Percentiles rank a stretch among this genome's conserved stretches.
Evolutionary conservation across 2,113 vertebrate genomes (phyloP).

Genomic region (Mustelus asterias): DNA sequence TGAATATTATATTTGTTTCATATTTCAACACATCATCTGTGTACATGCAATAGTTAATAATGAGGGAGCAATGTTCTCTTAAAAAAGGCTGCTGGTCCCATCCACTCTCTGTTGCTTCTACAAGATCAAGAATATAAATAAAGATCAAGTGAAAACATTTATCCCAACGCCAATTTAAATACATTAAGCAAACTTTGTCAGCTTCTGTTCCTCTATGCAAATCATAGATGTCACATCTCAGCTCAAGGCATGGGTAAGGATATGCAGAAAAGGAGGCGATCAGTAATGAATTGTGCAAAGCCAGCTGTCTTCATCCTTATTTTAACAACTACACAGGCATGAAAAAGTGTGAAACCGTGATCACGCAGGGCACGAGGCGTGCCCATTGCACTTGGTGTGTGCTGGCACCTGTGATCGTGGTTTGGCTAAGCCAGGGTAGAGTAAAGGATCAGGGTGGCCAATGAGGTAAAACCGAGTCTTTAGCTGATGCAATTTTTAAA

Average conservation of each 20-base stretch:
- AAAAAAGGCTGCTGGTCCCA: background rate
- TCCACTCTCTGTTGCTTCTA: background rate
- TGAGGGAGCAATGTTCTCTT: background rate
- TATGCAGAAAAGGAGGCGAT: background rate
- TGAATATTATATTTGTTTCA: background rate
- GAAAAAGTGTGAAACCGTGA: background rate
- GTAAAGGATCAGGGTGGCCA: no score
- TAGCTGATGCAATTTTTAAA: no score
- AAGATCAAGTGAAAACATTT: background rate
- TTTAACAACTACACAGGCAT: background rate
- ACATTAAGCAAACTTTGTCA: background rate
- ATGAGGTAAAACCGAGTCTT: no score
- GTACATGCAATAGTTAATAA: background rate
- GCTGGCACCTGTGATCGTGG: no score
- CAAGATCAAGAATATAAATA: background rate
- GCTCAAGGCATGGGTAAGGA: background rate
- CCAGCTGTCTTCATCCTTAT: background rate
- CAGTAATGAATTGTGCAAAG: background rate
- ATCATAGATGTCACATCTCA: background rate
- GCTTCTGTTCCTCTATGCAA: background rate
- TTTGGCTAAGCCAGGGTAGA: no score
- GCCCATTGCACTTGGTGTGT: no score
- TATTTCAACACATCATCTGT: background rate
- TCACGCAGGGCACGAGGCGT: no score
- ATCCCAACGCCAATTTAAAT: background rate